A percentile compares a stretch with the other conserved stretches of the same genome.
Conservation (phyloP, 2,888 invertebrate species). For the Parapristionchus giblindavisi region DNA sequence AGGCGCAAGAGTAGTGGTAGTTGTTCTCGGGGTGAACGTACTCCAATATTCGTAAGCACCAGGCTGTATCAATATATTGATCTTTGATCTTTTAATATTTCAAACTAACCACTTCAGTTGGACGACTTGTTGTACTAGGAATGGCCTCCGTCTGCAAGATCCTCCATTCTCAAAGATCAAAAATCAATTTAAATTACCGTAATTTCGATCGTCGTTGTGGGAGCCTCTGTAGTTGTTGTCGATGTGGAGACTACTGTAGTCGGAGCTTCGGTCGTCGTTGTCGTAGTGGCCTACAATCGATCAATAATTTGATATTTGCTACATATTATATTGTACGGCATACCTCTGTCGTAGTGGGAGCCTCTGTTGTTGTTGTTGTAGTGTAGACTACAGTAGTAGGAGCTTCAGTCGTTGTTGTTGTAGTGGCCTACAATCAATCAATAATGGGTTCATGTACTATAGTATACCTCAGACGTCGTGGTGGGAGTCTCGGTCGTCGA, state of each 20-base stretch:
- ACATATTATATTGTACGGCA: no score
- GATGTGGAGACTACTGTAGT: background rate
- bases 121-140: no score
- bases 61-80: slow-evolving; percentile 1
- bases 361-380: background rate
- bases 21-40: background rate
- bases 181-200: no score
- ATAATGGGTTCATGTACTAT: no score
- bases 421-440: background rate
- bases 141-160: no score
- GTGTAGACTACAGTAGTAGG: background rate
- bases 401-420: no score
- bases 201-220: slow-evolving; percentile 5
- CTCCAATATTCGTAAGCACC: slow-evolving; percentile 25
- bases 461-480: slow-evolving; percentile 2
- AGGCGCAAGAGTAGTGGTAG: background rate
- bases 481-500: slow-evolving; percentile 23
- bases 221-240: background rate
- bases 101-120: no score
- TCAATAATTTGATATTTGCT: no score
- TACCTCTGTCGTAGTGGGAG: background rate
- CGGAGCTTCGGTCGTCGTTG: no score
- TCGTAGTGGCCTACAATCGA: no score
- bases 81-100: no score
- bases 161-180: no score